phyloP scores from a whole-genome alignment of 2,888 invertebrate species.

The Hyalella azteca region DNA sequence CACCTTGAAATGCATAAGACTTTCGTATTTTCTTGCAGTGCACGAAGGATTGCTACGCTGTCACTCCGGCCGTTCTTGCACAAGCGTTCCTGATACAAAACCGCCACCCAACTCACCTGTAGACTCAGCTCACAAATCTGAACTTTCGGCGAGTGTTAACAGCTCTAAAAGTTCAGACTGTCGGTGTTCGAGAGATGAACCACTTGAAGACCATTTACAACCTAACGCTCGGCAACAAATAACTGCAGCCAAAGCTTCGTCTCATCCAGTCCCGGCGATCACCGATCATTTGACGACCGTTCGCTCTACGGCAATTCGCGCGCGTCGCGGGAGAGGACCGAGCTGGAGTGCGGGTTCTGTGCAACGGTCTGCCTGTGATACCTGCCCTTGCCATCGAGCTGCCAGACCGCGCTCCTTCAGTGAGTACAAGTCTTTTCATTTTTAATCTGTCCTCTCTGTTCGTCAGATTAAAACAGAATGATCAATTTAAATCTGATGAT shows the following conservation, averaged over 20 bases:
- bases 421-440: background rate
- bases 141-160: too few species aligned
- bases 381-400: background rate
- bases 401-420: conserved; percentile 9
- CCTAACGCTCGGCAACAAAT: background rate
- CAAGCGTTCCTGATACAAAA: background rate
- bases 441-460: too few species aligned
- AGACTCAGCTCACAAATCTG: conserved; percentile 11
- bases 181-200: background rate
- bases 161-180: background rate
- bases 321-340: background rate
- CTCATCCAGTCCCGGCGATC: background rate
- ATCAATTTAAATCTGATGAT: too few species aligned
- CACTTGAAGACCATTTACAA: background rate
- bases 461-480: background rate
- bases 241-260: background rate
- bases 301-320: background rate
- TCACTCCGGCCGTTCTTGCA: background rate
- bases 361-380: background rate
- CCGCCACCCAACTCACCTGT: background rate
- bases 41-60: conserved; percentile 22
- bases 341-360: background rate
- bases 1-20: too few species aligned
- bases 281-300: background rate
- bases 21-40: background rate